Conservation (phyloP, 2,888 invertebrate genomes). For the Zelleria hepariella region DNA sequence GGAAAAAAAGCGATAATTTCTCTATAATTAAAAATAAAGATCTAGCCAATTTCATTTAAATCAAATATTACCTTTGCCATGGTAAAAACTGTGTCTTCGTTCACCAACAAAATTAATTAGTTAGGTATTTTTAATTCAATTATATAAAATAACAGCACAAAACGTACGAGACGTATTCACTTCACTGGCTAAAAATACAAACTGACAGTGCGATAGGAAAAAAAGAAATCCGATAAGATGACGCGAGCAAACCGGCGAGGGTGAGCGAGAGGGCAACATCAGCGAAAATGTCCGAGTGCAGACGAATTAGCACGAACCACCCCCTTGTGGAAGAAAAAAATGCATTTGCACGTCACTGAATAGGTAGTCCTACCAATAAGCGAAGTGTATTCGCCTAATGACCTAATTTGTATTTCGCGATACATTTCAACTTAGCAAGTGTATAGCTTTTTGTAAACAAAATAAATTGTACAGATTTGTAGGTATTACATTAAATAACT, state of each 20-base stretch:
- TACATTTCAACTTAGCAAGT: background rate
- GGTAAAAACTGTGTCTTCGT: slow-evolving; percentile 19
- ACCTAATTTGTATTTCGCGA: background rate
- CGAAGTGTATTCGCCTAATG: background rate
- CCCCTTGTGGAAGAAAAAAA: slow-evolving; percentile 18
- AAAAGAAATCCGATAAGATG: slow-evolving; percentile 57
- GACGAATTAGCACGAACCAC: slow-evolving; percentile 21
- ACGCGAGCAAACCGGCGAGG: slow-evolving; percentile 22
- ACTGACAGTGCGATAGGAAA: slow-evolving; percentile 34
- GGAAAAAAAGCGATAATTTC: slow-evolving; percentile 22
- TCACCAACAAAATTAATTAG: slow-evolving; percentile 19
- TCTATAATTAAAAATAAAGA: slow-evolving; percentile 6
- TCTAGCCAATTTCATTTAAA: slow-evolving; percentile 11
- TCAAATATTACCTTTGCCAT: slow-evolving; percentile 58
- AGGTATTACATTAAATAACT: no score
- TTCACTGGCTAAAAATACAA: slow-evolving; percentile 48
- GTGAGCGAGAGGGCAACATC: slow-evolving; percentile 25
- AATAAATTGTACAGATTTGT: background rate
- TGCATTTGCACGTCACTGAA: background rate
- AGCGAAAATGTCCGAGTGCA: slow-evolving; percentile 1
- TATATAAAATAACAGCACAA: slow-evolving; percentile 33
- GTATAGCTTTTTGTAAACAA: background rate
- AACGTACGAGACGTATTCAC: slow-evolving; percentile 33
- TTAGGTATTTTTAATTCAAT: slow-evolving; percentile 36
- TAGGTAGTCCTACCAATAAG: background rate